Evolutionary conservation across 2,888 invertebrate genomes (phyloP).

Genomic region (Drosophila barbarae): DNA sequence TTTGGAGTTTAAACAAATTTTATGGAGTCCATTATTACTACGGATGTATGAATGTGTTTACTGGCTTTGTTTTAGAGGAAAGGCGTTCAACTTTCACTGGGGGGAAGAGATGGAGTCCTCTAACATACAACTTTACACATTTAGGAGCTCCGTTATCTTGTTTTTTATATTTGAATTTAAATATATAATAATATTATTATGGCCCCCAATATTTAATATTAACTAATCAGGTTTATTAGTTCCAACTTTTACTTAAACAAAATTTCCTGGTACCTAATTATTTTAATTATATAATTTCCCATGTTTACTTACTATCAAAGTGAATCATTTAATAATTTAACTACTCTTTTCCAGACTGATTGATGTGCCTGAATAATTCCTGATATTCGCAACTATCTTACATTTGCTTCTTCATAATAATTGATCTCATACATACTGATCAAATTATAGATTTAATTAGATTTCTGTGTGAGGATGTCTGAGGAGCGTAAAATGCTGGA

Average conservation of each 20-base stretch:
- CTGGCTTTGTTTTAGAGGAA: neutral
- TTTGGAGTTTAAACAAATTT: constrained; percentile 4
- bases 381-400: neutral
- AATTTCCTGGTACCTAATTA: neutral
- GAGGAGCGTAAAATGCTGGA: constrained; percentile 8
- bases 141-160: neutral
- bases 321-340: neutral
- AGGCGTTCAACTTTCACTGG: constrained; percentile 9
- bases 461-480: constrained; percentile 1
- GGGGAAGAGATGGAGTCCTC: neutral
- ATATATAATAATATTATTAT: neutral
- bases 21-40: neutral
- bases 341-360: constrained; percentile 3
- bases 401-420: neutral
- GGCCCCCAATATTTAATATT: neutral
- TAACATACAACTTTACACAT: neutral
- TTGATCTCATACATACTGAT: neutral
- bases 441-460: constrained; percentile 13
- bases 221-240: neutral
- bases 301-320: too few species aligned
- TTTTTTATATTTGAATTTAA: neutral
- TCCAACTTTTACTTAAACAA: neutral
- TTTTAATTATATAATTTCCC: neutral
- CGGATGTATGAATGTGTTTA: neutral
- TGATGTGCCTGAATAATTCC: constrained; percentile 1